Conservation (phyloP, 2,888 invertebrate genomes). For the Acholoe squamosa region DNA sequence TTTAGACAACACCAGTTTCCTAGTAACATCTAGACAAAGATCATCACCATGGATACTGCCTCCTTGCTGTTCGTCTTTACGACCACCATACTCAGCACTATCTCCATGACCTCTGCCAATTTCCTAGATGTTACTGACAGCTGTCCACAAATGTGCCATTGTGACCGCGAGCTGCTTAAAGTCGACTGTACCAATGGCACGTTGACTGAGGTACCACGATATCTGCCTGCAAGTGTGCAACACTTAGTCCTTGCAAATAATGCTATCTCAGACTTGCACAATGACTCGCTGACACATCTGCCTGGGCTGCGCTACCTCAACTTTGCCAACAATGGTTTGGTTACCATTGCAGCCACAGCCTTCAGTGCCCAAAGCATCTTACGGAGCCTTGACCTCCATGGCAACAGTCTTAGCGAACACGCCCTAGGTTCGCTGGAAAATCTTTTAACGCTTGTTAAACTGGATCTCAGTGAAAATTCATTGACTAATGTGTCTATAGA, state of each 20-base stretch:
- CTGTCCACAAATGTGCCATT: neutral
- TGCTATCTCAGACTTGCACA: neutral
- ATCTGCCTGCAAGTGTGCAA: neutral
- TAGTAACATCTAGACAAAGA: conserved; percentile 33
- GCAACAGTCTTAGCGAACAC: neutral
- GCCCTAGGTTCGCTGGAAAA: neutral
- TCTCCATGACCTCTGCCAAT: neutral
- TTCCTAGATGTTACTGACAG: neutral
- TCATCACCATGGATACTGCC: conserved; percentile 18
- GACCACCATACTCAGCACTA: conserved; percentile 13
- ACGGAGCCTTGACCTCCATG: neutral
- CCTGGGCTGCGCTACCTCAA: conserved; percentile 41
- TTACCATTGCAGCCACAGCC: neutral
- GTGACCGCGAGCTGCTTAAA: neutral
- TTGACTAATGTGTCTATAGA: neutral
- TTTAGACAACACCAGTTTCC: conserved; percentile 21
- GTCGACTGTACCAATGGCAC: neutral
- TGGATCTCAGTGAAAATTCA: conserved; percentile 12
- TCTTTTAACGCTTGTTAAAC: neutral
- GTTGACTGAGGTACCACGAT: conserved; percentile 2
- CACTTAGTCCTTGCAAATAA: conserved; percentile 51
- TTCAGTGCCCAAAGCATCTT: neutral
- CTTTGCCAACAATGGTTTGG: conserved; percentile 29
- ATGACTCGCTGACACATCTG: conserved; percentile 17
- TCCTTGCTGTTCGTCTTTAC: neutral